Evolutionary conservation across 2,888 invertebrate species (phyloP), one percentile per base, ranked within the genome.

Genomic region (Alentia gelatinosa): DNA sequence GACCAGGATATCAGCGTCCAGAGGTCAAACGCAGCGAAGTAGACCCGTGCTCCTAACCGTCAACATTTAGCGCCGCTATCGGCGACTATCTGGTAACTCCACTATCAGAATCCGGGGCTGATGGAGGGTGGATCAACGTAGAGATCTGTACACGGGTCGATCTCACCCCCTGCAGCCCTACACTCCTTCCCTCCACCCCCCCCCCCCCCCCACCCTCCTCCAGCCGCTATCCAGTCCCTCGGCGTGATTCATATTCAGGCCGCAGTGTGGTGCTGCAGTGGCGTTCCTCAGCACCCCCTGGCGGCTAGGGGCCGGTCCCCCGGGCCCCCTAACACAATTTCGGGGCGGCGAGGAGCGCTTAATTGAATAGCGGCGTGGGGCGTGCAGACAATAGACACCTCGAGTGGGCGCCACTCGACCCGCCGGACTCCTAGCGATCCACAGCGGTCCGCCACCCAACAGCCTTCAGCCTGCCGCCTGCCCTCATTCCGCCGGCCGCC

Each of bases 371-470:
- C 33, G 47, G 30, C 47, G 47, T 47, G 7, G 19, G 26, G 86
- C 30, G 50, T 40, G 47, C 86, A 23, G 35, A 86, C 86, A 86
- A 86, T 86, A 86, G 86, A 86, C 86, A 86, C 86, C 86, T 86
- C 86, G 35, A 86, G 86, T 86, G 47, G 86, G n/a, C 30, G 30
- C 86, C 26, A 33, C 79, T 37, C 35, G 79, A n/a, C n/a, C n/a
- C 74, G 26, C 26, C 74, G 12, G 74, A n/a, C 33, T 9, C n/a
- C 74, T n/a, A 19, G 47, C 47, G 47, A 12, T n/a, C n/a, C n/a
- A n/a, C n/a, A n/a, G n/a, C n/a, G n/a, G 56, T n/a, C 56, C n/a
- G 23, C 3, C 3, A 56, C 56, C 3, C 56, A 56, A 56, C 9
- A 19, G n/a, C 3, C 56, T 42, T 15, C 56, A 5, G 5, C 56